Conservation (phyloP, 2,888 invertebrate species). For the Seladonia tumulorum region DNA sequence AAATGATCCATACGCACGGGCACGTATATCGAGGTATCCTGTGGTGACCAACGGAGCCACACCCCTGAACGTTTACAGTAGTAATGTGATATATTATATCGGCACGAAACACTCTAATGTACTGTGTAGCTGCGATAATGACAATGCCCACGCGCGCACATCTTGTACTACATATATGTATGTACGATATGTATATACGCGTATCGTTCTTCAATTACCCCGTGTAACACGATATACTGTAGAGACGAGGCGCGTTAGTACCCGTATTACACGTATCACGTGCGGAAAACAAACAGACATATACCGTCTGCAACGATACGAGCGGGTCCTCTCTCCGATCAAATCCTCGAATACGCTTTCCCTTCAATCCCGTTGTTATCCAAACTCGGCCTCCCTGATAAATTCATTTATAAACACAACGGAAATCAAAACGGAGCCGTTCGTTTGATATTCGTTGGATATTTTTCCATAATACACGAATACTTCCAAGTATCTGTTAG, state of each 20-base stretch:
- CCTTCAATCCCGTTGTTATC: neutral
- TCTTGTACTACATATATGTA: slow-evolving; percentile 51
- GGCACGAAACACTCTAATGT: slow-evolving; percentile 59
- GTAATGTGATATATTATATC: slow-evolving; percentile 67
- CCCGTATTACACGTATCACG: slow-evolving; percentile 66
- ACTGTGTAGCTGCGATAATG: slow-evolving; percentile 67
- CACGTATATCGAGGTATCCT: slow-evolving; percentile 41
- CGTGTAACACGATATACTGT: slow-evolving; percentile 66
- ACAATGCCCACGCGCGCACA: slow-evolving; percentile 64
- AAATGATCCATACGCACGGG: slow-evolving; percentile 32
- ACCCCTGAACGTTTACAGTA: slow-evolving; percentile 64
- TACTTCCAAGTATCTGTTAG: no score
- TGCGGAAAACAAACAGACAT: slow-evolving; percentile 60
- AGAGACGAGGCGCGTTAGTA: slow-evolving; percentile 55
- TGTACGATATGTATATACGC: slow-evolving; percentile 13
- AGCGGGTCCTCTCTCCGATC: neutral
- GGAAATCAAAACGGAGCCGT: neutral
- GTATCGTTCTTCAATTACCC: slow-evolving; percentile 68
- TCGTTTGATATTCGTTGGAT: neutral
- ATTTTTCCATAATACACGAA: no score
- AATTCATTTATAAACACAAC: neutral
- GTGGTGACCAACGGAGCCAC: slow-evolving; percentile 52
- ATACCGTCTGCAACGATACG: slow-evolving; percentile 26
- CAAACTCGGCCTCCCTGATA: neutral
- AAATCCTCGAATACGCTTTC: neutral